A percentile compares a stretch with the other conserved stretches of the same genome.
Conservation (phyloP, 2,113 vertebrate genomes). For the Seriola dumerili region DNA sequence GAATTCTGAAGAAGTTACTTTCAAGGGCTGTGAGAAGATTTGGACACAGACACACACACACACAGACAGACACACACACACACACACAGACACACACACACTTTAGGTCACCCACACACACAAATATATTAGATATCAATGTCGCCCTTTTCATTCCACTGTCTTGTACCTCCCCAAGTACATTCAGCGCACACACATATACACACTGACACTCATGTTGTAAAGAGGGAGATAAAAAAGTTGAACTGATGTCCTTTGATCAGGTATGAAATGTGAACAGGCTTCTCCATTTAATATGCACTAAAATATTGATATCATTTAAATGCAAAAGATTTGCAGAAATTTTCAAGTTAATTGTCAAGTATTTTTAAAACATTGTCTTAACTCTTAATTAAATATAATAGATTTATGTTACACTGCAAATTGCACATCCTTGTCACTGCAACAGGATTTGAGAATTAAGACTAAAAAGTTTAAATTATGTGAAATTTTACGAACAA, state of each 20-base stretch:
- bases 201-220: neutral
- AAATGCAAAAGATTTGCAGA: neutral
- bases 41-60: neutral
- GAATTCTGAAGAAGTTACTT: slow-evolving; percentile 40
- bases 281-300: neutral
- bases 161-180: neutral
- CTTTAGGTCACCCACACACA: slow-evolving; percentile 14
- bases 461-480: too few relatives aligned
- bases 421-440: too few relatives aligned
- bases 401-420: too few relatives aligned
- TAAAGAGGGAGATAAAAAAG: too few relatives aligned
- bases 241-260: neutral
- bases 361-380: neutral
- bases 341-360: neutral
- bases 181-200: neutral
- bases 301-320: neutral
- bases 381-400: too few relatives aligned
- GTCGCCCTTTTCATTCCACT: neutral
- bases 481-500: too few relatives aligned
- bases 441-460: too few relatives aligned
- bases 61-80: too few relatives aligned
- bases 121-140: neutral
- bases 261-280: neutral
- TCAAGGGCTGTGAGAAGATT: slow-evolving; percentile 46
- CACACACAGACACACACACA: too few relatives aligned